phyloP scores from a whole-genome alignment of 2,797 vertebrate species.

The Parotocinclus haroldoi region DNA sequence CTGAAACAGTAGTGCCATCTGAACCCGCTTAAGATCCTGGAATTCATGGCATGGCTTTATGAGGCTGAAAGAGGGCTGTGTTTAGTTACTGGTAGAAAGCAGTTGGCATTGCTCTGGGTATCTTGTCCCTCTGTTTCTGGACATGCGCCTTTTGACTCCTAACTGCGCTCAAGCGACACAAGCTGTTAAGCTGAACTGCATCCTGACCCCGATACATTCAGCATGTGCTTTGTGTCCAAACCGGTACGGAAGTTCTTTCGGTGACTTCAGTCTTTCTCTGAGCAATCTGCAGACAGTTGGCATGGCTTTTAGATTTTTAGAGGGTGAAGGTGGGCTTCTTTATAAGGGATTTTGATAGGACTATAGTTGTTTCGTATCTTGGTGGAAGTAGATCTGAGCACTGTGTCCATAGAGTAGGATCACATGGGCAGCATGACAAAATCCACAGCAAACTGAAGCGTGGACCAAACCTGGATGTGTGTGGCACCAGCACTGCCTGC shows the following conservation, averaged over 20 bases:
- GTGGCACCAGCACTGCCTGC: too few species aligned
- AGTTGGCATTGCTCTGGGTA: constrained; percentile 49
- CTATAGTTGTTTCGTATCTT: too few species aligned
- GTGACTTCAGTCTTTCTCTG: too few species aligned
- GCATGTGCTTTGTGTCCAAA: neutral
- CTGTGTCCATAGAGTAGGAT: too few species aligned
- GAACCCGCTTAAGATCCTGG: constrained; percentile 2
- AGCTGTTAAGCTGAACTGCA: neutral
- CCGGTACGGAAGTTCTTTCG: neutral
- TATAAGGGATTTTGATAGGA: too few species aligned
- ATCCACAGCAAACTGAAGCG: too few species aligned
- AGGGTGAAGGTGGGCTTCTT: too few species aligned
- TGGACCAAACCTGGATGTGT: too few species aligned
- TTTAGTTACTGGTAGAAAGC: constrained; percentile 58
- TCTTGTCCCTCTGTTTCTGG: constrained; percentile 5
- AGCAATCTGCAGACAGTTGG: too few species aligned
- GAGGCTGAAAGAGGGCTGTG: constrained; percentile 52
- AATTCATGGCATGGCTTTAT: constrained; percentile 13
- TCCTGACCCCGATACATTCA: neutral
- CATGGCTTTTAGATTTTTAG: too few species aligned
- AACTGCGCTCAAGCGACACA: neutral
- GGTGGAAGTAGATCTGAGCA: too few species aligned
- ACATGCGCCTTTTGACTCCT: constrained; percentile 9
- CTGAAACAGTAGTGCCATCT: constrained; percentile 12
- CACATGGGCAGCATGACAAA: too few species aligned